Evolutionary conservation across 2,797 vertebrate species (phyloP).

Genomic region (Semaprochilodus insignis): DNA sequence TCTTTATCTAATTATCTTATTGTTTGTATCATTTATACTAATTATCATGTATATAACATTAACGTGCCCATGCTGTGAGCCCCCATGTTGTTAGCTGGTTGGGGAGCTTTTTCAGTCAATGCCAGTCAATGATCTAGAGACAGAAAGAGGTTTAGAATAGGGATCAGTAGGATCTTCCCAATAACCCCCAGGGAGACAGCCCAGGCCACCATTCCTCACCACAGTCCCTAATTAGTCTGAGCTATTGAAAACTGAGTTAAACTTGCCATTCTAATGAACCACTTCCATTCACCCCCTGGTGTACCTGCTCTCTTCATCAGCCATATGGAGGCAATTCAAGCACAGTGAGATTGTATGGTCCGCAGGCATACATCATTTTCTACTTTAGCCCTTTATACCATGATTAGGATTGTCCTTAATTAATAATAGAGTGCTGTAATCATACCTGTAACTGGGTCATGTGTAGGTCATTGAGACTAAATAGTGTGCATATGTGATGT

Average conservation of each 20-base stretch:
- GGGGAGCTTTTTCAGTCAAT: conserved; percentile 30
- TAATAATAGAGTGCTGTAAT: conserved; percentile 4
- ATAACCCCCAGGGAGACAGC: conserved; percentile 18
- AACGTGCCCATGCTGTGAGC: not conserved
- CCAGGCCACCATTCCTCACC: conserved; percentile 12
- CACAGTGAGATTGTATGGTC: not conserved
- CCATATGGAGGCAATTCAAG: not conserved
- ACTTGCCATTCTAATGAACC: conserved; percentile 33
- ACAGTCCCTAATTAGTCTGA: conserved; percentile 39
- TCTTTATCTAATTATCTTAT: not conserved
- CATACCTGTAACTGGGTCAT: not conserved
- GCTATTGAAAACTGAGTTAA: conserved; percentile 29
- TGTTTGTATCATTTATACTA: no score
- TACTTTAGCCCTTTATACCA: not conserved
- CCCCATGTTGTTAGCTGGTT: not conserved
- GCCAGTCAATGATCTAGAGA: conserved; percentile 35
- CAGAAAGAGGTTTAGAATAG: conserved; percentile 9
- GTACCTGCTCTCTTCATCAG: not conserved
- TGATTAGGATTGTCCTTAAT: not conserved
- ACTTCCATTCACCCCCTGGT: conserved; percentile 34
- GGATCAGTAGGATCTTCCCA: conserved; percentile 30
- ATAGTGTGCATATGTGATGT: not conserved
- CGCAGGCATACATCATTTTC: not conserved
- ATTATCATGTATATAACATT: conserved; percentile 17
- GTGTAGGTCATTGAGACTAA: not conserved